Evolutionary conservation across 2,797 vertebrate species (phyloP), one percentile per base, ranked within the genome.

Genomic region (Thaleichthys pacificus): DNA sequence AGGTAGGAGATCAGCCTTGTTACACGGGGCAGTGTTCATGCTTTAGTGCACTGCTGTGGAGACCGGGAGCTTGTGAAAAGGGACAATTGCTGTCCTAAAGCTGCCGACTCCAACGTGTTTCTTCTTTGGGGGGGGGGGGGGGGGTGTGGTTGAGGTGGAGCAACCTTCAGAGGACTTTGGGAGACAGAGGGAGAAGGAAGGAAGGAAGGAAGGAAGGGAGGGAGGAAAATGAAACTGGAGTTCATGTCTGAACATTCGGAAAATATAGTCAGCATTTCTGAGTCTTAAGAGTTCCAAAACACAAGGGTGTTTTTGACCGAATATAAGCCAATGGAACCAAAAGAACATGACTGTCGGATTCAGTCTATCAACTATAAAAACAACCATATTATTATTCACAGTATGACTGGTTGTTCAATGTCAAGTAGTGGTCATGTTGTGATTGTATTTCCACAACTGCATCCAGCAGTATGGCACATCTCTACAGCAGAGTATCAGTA

Each of bases 1-100:
- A 77, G 79, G 79, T 65, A 78, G 82, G 80, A 83, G 83, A 84
- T 74, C 63, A 73, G 77, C 82, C 78, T 80, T 80, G 84, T 85
- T 85, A 80, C 80, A 81, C 79, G 73, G 80, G 77, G 72, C 78
- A 78, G 77, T 63, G 77, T 83, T 87, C 75, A 57, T 76, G 81
- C 69, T 83, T 86, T 87, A 79, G 77, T 82, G 84, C 79, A 60
- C 72, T 57, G 5, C 26, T 7, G 60, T 76, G 70, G 72, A 71
- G 70, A 69, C 68, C 57, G 68, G 74, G 79, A 81, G 71, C 77
- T 78, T 73, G 72, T 69, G 60, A 75, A 75, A 65, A 57, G 38
- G 51, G 35, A 75, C 66, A 51, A 51, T 57, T 11, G 58, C 35
- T 22, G 69, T 68, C n/a, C 60, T 77, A 49, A 66, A 68, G 74